These are phyloP conservation scores for Drosophila burlai DNA, from an alignment of 1,140 invertebrate genomes.

Conservation along the genomic window DNA sequence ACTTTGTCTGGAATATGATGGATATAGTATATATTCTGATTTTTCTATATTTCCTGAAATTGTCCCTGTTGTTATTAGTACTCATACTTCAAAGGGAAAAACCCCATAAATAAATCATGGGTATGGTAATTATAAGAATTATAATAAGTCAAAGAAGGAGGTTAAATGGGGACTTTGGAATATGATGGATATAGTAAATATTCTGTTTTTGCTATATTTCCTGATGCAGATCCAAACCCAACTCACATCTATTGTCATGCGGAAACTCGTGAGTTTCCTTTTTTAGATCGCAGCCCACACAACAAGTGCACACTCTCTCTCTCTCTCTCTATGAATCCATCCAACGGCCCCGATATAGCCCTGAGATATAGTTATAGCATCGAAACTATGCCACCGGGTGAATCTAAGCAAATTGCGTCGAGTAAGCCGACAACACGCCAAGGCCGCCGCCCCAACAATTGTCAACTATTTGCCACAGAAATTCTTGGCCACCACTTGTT, in stretches of 20 bases:
- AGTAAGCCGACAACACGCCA: slow-evolving; percentile 48
- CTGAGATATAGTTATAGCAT: slow-evolving; percentile 39
- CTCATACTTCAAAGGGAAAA: slow-evolving; percentile 9
- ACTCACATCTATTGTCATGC: slow-evolving; percentile 17
- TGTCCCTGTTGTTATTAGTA: slow-evolving; percentile 17
- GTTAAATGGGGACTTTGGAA: neutral
- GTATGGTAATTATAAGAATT: slow-evolving; percentile 62
- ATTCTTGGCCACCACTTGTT: slow-evolving; percentile 45
- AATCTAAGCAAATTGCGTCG: slow-evolving; percentile 46
- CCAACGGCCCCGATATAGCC: slow-evolving; percentile 24
- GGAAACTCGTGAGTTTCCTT: slow-evolving; percentile 12
- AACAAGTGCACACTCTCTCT: neutral
- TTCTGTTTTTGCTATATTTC: neutral
- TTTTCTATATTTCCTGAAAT: too few relatives aligned
- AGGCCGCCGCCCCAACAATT: slow-evolving; percentile 68
- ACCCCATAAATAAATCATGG: slow-evolving; percentile 39
- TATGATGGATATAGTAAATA: neutral
- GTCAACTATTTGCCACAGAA: slow-evolving; percentile 68
- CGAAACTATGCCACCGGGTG: slow-evolving; percentile 43
- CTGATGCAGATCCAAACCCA: neutral
- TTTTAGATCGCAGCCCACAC: slow-evolving; percentile 18
- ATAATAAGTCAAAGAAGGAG: neutral
- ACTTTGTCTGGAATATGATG: neutral
- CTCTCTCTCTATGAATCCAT: neutral
- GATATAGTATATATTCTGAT: too few relatives aligned